These are phyloP conservation scores for Ips nitidus DNA, from an alignment of 1,140 invertebrate species.

Conservation along the genomic window DNA sequence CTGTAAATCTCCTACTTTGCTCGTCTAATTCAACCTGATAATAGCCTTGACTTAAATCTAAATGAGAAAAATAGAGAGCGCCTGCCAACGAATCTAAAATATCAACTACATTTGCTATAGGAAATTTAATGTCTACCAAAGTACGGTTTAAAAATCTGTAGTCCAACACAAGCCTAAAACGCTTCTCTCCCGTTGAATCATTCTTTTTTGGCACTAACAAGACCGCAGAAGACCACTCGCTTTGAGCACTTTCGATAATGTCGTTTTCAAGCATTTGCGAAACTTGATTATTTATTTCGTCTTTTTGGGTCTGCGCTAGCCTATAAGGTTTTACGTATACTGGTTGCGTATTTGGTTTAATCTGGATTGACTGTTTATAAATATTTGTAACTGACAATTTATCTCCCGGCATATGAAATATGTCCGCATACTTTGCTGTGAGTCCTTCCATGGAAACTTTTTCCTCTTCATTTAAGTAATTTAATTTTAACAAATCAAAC, in stretches of 20 bases:
- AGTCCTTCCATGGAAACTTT: too few species aligned
- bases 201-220: slow-evolving; percentile 17
- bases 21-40: slow-evolving; percentile 15
- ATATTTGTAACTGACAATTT: too few species aligned
- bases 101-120: slow-evolving; percentile 54
- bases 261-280: slow-evolving; percentile 35
- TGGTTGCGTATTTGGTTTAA: too few species aligned
- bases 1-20: slow-evolving; percentile 43
- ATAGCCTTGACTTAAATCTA: slow-evolving; percentile 47
- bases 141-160: slow-evolving; percentile 51
- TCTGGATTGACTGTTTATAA: too few species aligned
- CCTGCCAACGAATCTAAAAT: slow-evolving; percentile 46
- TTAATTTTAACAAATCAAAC: too few species aligned
- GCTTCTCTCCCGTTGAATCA: slow-evolving; percentile 12
- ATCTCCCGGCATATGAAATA: too few species aligned
- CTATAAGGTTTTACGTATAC: slow-evolving; percentile 33
- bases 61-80: slow-evolving; percentile 47
- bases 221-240: neutral
- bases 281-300: slow-evolving; percentile 37
- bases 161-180: slow-evolving; percentile 40
- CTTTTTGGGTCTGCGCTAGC: slow-evolving; percentile 32
- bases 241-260: slow-evolving; percentile 27
- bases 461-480: too few species aligned
- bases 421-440: too few species aligned
- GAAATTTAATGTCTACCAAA: slow-evolving; percentile 54